Base-by-base conservation (phyloP, 2,888 invertebrate genomes). In the Oscheius sp. region DNA sequence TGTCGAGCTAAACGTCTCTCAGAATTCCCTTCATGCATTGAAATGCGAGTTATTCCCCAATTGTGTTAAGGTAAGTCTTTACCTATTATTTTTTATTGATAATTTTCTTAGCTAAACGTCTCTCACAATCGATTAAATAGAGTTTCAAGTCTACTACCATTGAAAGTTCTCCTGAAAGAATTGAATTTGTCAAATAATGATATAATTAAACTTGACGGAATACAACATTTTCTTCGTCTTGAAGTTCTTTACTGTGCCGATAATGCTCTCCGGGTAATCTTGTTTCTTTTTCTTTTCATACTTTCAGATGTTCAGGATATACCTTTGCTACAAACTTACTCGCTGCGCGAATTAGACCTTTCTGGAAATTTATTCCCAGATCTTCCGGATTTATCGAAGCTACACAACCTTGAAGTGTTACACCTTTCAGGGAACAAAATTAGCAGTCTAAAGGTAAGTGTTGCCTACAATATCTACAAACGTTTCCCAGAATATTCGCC, bases 171-270 rank as follows among this genome's bases (percentile, higher is more conserved):
- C 7, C 55, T 68, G 18, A 27, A 18, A 18, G 27, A 43, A 21
- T n/a, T 68, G 16, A 21, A 35, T 53, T 35, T 29, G 7, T 55
- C 53, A 18, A 21, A 53, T 9, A 68, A 68, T 49, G 55, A 68
- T 12, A 5, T 68, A n/a, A 21, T 25, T n/a, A 55, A 18, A 12
- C 16, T 68, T 52, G 55, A 68, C 5, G 68, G 55, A 18, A 35
- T 68, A 7, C 55, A 41, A 13, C 27, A 68, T 2, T 68, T 68
- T 12, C 68, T 43, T 1, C 55, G 55, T 7, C 41, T 68, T 5
- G 55, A 68, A 29, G 16, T 18, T 3, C 56, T 56, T 16, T 16
- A 9, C 23, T 55, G 25, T 16, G 43, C 23, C n/a, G 27, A 56
- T 18, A 69, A 69, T 55, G 35, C 55, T 23, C 21, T 56, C 25